Evolutionary conservation across 2,888 invertebrate species (phyloP).

Genomic region (Ischnus inquisitorius): DNA sequence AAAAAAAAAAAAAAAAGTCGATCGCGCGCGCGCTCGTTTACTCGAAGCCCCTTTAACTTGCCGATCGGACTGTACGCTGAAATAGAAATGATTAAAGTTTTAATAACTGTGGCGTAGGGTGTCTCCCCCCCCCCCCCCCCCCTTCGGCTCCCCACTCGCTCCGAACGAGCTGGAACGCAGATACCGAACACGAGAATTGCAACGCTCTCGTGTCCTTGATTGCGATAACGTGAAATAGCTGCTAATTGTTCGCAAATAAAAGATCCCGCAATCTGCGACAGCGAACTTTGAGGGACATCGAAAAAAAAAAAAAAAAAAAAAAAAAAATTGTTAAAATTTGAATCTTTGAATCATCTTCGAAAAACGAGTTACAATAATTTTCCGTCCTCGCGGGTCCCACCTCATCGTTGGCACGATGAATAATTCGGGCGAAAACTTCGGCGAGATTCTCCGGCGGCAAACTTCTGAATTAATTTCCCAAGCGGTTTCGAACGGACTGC

Average conservation of each 20-base stretch:
- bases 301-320: too few species aligned
- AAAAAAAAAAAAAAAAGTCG: constrained; percentile 13
- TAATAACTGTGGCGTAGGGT: constrained; percentile 75
- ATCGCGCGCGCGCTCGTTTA: constrained; percentile 15
- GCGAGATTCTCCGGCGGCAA: constrained; percentile 16
- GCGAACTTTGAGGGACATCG: background rate
- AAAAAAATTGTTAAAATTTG: background rate
- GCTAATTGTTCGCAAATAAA: constrained; percentile 52
- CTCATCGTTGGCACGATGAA: constrained; percentile 26
- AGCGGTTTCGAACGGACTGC: constrained; percentile 30
- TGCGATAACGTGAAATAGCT: constrained; percentile 52
- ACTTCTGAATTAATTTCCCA: constrained; percentile 58
- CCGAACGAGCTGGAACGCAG: background rate
- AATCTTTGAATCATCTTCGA: constrained; percentile 12
- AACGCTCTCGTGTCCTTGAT: constrained; percentile 46
- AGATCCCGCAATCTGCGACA: background rate
- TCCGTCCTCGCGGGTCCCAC: background rate
- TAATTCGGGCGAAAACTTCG: constrained; percentile 24
- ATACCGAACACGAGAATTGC: constrained; percentile 3
- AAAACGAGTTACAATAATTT: constrained; percentile 8
- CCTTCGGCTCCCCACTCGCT: background rate
- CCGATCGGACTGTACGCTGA: constrained; percentile 75
- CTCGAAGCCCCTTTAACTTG: constrained; percentile 64
- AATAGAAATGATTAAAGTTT: constrained; percentile 82
- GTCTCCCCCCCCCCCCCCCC: background rate